Conservation (phyloP, 1,140 invertebrate species). For the Drosophila mojavensis region DNA sequence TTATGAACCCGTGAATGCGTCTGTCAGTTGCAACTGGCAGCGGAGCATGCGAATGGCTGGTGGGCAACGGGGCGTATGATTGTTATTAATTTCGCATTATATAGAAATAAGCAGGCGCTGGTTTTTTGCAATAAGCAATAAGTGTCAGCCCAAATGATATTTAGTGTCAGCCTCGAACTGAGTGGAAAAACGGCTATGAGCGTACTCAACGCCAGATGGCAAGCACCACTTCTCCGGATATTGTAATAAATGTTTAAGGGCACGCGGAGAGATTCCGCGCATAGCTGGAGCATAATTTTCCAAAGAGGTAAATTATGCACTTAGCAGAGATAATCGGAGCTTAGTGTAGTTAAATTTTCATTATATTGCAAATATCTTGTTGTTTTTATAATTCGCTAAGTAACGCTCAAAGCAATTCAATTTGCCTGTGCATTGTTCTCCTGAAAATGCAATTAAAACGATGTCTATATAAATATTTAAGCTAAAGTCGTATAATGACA, state of each 20-base stretch:
- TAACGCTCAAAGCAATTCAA: constrained; percentile 5
- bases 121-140: constrained; percentile 73
- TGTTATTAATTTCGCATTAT: constrained; percentile 82
- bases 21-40: constrained; percentile 75
- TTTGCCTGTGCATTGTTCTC: constrained; percentile 19
- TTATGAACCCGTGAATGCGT: constrained; percentile 74
- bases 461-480: constrained; percentile 39
- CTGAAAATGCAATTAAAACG: constrained; percentile 72
- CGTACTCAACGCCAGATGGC: constrained; percentile 1
- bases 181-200: constrained; percentile 10
- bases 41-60: constrained; percentile 15
- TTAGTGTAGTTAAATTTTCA: not conserved
- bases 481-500: constrained; percentile 29
- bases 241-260: constrained; percentile 14
- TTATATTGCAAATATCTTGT: constrained; percentile 5
- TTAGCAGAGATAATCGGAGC: constrained; percentile 5
- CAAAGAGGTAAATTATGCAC: not conserved
- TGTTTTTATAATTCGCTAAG: constrained; percentile 11
- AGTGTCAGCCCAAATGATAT: constrained; percentile 76
- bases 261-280: too few relatives aligned
- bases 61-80: constrained; percentile 77
- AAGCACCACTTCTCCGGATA: not conserved
- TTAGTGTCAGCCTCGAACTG: constrained; percentile 60
- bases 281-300: too few relatives aligned
- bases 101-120: constrained; percentile 52